Percentiles rank a stretch among this genome's conserved stretches.
Evolutionary conservation across 1,140 invertebrate genomes (phyloP).

Genomic region (Drosophila nebulosa): DNA sequence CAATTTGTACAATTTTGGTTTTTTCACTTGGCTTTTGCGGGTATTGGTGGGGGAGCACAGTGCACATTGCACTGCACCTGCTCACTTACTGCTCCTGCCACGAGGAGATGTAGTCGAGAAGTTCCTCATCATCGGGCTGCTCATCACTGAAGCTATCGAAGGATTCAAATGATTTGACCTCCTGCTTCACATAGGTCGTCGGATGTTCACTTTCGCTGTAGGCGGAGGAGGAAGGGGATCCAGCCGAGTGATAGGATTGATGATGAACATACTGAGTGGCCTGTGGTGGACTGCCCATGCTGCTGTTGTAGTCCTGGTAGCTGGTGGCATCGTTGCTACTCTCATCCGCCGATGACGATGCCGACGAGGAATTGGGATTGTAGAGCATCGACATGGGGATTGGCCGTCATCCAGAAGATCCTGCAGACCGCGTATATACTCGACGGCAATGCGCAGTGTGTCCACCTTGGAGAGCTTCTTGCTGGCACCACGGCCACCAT

Average conservation of each 20-base stretch:
- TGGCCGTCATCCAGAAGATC: constrained; percentile 87
- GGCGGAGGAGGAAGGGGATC: constrained; percentile 91
- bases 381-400: neutral
- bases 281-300: constrained; percentile 82
- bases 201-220: constrained; percentile 84
- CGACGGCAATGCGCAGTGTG: constrained; percentile 94
- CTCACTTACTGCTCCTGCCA: constrained; percentile 88
- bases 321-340: constrained; percentile 70
- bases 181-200: constrained; percentile 62
- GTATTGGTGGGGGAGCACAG: too few species aligned
- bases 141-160: constrained; percentile 90
- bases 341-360: constrained; percentile 52
- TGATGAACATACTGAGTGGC: constrained; percentile 16
- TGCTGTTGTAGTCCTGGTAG: constrained; percentile 40
- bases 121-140: constrained; percentile 94
- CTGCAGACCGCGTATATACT: constrained; percentile 95
- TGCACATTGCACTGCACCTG: neutral
- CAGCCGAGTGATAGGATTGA: constrained; percentile 83
- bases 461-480: constrained; percentile 98
- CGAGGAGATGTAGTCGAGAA: constrained; percentile 93
- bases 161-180: constrained; percentile 83
- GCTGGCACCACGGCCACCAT: constrained; percentile 85
- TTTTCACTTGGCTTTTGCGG: neutral
- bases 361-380: neutral
- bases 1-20: constrained; percentile 54